A percentile compares a stretch with the other conserved stretches of the same genome.
Conservation (phyloP, 1,140 invertebrate genomes). For the Samia ricini region DNA sequence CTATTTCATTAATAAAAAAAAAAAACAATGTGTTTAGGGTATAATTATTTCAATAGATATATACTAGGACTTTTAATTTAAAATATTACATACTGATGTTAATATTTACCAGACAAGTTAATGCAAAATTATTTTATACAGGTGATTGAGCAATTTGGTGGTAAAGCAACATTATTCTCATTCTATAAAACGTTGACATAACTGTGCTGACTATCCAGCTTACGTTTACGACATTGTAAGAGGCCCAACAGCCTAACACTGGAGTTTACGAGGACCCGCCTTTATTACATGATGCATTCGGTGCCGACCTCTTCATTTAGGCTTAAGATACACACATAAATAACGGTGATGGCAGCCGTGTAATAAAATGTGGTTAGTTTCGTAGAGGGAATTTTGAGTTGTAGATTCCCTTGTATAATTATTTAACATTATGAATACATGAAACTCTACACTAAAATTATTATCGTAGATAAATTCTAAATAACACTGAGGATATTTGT, state of each 20-base stretch:
- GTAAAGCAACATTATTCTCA: not conserved
- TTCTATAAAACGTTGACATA: conserved; percentile 3
- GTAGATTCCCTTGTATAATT: not conserved
- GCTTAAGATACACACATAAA: conserved; percentile 7
- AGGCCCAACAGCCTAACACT: not conserved
- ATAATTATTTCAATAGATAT: too few species aligned
- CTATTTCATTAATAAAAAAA: too few species aligned
- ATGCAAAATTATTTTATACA: not conserved
- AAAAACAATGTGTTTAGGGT: too few species aligned
- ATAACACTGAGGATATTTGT: too few species aligned
- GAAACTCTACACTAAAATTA: too few species aligned
- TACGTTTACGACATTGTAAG: conserved; percentile 6
- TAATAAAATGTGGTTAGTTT: not conserved
- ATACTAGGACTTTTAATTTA: too few species aligned
- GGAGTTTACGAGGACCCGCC: conserved; percentile 5
- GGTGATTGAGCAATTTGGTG: not conserved
- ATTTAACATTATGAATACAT: too few species aligned
- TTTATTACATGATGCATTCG: conserved; percentile 12
- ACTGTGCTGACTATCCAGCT: not conserved
- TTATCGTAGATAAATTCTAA: too few species aligned
- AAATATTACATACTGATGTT: too few species aligned
- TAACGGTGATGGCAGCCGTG: conserved; percentile 4
- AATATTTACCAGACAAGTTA: too few species aligned
- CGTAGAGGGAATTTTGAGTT: not conserved
- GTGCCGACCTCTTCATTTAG: conserved; percentile 6